These are phyloP conservation scores for Pristis pectinata DNA, from an alignment of 2,797 vertebrate species.

Conservation along the genomic window DNA sequence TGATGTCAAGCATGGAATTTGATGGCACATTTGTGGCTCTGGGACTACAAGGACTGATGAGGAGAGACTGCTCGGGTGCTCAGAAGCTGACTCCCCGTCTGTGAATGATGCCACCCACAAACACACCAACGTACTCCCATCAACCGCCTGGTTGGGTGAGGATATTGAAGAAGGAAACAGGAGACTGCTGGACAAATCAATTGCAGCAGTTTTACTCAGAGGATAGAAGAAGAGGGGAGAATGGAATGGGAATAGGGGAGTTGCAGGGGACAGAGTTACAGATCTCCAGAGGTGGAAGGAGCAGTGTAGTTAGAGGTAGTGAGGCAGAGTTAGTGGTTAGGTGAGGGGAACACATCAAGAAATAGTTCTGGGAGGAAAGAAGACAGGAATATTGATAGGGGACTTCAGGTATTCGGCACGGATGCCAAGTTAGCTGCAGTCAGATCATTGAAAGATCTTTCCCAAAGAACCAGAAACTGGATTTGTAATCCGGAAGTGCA, in stretches of 20 bases:
- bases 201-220: neutral
- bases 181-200: neutral
- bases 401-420: neutral
- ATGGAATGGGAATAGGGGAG: neutral
- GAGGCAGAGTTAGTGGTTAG: neutral
- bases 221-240: neutral
- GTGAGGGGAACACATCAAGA: neutral
- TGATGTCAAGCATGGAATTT: no score
- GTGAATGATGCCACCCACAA: no score
- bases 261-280: neutral
- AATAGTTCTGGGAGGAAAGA: neutral
- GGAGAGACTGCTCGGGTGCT: no score
- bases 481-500: neutral
- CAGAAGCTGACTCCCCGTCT: no score
- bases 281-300: neutral
- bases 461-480: neutral
- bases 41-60: no score
- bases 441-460: neutral
- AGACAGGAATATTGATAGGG: neutral
- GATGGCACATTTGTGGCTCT: no score
- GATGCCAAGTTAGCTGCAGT: neutral
- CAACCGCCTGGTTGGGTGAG: neutral
- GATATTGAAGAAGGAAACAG: neutral
- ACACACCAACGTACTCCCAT: no score
- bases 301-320: neutral